Conservation (phyloP, 2,888 invertebrate genomes). For the Nemotelus nigrinus region DNA sequence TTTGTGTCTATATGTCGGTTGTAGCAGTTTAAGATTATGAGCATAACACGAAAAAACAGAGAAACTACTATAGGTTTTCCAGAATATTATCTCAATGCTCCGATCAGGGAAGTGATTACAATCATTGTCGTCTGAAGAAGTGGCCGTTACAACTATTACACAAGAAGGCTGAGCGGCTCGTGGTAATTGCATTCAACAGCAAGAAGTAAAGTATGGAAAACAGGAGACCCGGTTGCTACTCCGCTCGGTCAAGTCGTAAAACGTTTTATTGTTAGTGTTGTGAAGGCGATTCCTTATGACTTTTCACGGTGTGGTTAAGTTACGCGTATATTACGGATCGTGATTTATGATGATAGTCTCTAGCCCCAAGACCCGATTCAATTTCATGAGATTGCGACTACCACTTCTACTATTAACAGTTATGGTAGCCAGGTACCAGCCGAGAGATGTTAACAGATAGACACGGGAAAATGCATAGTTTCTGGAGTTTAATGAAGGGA, state of each 20-base stretch:
- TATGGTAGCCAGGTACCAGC: too few species aligned
- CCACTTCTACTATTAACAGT: not conserved
- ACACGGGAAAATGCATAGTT: too few species aligned
- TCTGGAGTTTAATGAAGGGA: too few species aligned
- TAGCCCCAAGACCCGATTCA: slow-evolving; percentile 10
- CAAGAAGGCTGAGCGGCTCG: slow-evolving; percentile 3
- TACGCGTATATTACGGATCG: not conserved
- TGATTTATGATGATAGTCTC: not conserved
- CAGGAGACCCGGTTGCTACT: not conserved
- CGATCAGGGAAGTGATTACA: slow-evolving; percentile 39
- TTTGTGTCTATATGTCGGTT: not conserved
- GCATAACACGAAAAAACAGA: not conserved
- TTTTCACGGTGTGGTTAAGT: not conserved
- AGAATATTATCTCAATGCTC: slow-evolving; percentile 20
- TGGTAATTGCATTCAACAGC: slow-evolving; percentile 25
- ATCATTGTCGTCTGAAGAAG: slow-evolving; percentile 30
- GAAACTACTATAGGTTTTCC: slow-evolving; percentile 10
- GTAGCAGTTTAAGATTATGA: slow-evolving; percentile 8
- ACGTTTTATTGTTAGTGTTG: slow-evolving; percentile 2
- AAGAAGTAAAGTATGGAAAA: not conserved
- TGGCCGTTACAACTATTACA: slow-evolving; percentile 27
- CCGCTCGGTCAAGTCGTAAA: slow-evolving; percentile 13
- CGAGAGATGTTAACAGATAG: too few species aligned
- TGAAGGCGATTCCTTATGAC: not conserved
- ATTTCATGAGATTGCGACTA: not conserved